These are phyloP conservation scores for Mya arenaria DNA, from an alignment of 1,140 invertebrate species.

Conservation along the genomic window DNA sequence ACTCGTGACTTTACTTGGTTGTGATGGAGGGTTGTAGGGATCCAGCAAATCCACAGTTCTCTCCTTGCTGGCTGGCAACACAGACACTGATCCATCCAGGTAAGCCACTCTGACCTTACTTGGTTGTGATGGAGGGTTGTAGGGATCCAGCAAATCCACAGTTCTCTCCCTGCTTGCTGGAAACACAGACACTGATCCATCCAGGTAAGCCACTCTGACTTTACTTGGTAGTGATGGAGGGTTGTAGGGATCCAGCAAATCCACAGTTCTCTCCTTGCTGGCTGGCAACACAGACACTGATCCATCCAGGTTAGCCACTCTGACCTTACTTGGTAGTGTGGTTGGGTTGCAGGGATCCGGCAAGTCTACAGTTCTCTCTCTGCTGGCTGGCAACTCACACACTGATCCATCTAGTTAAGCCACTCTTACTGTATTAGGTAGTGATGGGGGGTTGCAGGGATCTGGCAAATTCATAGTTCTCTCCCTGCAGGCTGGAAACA, in stretches of 20 bases:
- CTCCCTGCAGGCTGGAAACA: constrained; percentile 87
- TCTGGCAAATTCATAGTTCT: constrained; percentile 94
- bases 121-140: constrained; percentile 89
- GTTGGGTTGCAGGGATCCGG: constrained; percentile 90
- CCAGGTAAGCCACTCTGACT: too few species aligned
- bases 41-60: constrained; percentile 94
- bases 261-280: constrained; percentile 90
- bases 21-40: constrained; percentile 88
- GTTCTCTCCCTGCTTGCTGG: constrained; percentile 89
- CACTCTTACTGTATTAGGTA: constrained; percentile 85
- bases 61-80: constrained; percentile 87
- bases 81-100: constrained; percentile 73
- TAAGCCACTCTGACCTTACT: too few species aligned
- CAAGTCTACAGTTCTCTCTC: constrained; percentile 92
- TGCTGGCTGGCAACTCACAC: constrained; percentile 85
- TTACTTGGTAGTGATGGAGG: constrained; percentile 89
- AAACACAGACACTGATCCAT: constrained; percentile 80
- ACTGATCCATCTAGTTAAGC: constrained; percentile 67
- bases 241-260: constrained; percentile 93
- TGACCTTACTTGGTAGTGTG: constrained; percentile 91
- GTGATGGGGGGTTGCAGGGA: constrained; percentile 88
- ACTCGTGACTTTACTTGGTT: too few species aligned
- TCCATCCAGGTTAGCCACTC: constrained; percentile 63
- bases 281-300: constrained; percentile 83
- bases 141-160: constrained; percentile 94